phyloP scores from a whole-genome alignment of 53 echinoderm and acorn worm species.

The Arbacia lixula region DNA sequence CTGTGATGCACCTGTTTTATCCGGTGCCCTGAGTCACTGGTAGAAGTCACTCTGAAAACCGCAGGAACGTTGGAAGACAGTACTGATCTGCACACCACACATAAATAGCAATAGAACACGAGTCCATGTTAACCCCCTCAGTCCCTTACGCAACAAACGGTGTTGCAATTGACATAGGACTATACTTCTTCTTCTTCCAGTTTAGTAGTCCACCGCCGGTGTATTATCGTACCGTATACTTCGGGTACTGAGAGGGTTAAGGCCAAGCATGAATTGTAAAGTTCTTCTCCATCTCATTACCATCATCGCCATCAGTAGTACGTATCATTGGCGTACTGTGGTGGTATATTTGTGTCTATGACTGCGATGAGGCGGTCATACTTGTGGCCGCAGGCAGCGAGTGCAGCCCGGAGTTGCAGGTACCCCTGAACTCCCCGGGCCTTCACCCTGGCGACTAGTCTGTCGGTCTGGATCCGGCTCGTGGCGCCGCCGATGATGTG shows the following conservation, averaged over 20 bases:
- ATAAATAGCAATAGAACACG: no score
- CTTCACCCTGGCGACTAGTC: conserved; percentile 60
- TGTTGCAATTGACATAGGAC: no score
- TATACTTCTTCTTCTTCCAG: no score
- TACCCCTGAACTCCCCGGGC: conserved; percentile 58
- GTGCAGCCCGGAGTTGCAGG: conserved; percentile 62
- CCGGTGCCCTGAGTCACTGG: no score
- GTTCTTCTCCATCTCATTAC: no score
- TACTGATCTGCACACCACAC: conserved; percentile 24
- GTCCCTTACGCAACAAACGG: no score
- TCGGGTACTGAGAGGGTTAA: no score
- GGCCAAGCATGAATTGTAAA: no score
- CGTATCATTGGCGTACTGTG: conserved; percentile 8
- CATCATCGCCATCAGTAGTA: conserved; percentile 53
- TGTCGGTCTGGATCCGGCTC: conserved; percentile 62
- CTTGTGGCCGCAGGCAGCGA: conserved; percentile 60
- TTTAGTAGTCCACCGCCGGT: no score
- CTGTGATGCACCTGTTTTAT: no score
- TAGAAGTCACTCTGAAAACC: neutral
- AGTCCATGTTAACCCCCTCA: no score
- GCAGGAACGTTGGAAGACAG: conserved; percentile 41
- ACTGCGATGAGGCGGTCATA: conserved; percentile 58
- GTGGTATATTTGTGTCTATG: conserved; percentile 63
- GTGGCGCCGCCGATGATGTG: conserved; percentile 69
- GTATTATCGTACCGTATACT: no score